phyloP scores from a whole-genome alignment of 2,113 vertebrate genomes.

The Lamprotornis superbus region DNA sequence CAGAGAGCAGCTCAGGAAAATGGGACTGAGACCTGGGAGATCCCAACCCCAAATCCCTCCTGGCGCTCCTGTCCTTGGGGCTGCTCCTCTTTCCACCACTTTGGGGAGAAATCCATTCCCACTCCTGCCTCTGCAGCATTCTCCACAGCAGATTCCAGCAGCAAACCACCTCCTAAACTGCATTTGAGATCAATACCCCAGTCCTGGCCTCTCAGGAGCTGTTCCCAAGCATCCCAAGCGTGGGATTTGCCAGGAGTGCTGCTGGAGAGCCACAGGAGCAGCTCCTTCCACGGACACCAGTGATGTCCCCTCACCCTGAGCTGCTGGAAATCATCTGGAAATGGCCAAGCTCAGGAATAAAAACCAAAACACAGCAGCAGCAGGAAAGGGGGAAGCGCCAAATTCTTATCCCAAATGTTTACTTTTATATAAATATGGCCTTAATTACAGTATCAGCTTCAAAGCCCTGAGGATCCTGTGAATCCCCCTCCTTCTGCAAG shows the following conservation, averaged over 20 bases:
- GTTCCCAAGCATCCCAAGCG: neutral
- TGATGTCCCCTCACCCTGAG: neutral
- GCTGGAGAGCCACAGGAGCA: neutral
- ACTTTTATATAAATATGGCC: neutral
- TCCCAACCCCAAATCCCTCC: neutral
- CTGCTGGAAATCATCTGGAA: neutral
- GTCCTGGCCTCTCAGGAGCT: neutral
- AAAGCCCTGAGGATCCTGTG: neutral
- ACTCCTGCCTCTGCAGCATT: rapidly evolving
- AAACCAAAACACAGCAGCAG: neutral
- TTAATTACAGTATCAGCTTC: slow-evolving; percentile 36
- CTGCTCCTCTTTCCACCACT: neutral
- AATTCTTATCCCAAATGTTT: slow-evolving; percentile 1
- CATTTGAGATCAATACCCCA: neutral
- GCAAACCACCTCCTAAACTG: neutral
- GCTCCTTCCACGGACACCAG: neutral
- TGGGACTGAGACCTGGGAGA: neutral
- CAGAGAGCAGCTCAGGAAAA: neutral
- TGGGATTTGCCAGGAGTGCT: neutral
- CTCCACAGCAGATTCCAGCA: neutral
- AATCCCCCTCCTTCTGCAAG: neutral
- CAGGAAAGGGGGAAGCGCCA: neutral
- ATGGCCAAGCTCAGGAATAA: neutral
- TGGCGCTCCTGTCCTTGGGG: neutral
- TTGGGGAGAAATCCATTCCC: neutral